Base-by-base conservation (phyloP, 2,888 invertebrate species). In the Leptinotarsa haldemani region DNA sequence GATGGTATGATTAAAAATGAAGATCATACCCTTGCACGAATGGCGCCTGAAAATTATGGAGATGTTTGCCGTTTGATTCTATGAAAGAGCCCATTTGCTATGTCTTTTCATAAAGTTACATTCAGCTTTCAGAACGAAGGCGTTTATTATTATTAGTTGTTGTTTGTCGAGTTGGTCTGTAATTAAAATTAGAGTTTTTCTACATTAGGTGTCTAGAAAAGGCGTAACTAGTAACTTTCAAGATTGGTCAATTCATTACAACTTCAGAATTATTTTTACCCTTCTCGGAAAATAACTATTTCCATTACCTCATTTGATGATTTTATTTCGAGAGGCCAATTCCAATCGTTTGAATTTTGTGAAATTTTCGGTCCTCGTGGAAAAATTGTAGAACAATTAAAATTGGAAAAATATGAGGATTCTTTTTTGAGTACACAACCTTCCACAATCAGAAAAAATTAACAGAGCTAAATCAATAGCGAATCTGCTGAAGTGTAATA, bases 1-100 rank as follows among this genome's bases (percentile, higher is more conserved):
- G 25, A 52, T 30, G 64, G 22, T 70, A 13, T 40, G 52, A 70
- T 65, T 65, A 53, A 46, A 53, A 46, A 65, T 53, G 65, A 64
- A 65, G 40, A 65, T 65, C 64, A 46, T 53, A 65, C 64, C 52
- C 53, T 46, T 56, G 20, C 25, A 70, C 22, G 50, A 22, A 53
- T 25, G 70, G 63, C 70, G 70, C 70, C 70, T 20, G 64, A 70
- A 70, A 70, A 70, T 65, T 70, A 70, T 70, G 52, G 40, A 20
- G 64, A 68, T 46, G 46, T 30, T 56, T 20, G 67, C 40, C 18
- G 66, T 22, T 61, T 13, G 61, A 30, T n/a, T 61, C 61, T 30
- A 25, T 61, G 9, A 61, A 61, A 61, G 25, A 16, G 56, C 12
- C 53, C n/a, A 56, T 56, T 40, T 40, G 40, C 40, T 40, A 58